Percentiles rank a stretch among this genome's conserved stretches.
phyloP scores from a whole-genome alignment of 2,888 invertebrate genomes.

The Pristionchus entomophagus region DNA sequence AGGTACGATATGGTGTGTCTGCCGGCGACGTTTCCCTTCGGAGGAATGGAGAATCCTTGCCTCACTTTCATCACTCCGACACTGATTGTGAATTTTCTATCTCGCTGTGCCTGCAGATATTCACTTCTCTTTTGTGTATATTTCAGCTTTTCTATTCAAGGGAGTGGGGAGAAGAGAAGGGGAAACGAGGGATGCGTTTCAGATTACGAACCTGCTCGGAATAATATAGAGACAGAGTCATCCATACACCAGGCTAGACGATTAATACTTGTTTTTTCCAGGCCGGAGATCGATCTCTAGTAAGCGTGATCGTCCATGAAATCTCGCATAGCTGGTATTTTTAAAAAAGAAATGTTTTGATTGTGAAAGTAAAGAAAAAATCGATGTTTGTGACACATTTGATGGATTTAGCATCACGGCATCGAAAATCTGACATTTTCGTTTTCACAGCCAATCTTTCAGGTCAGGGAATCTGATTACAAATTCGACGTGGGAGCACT shows the following conservation, averaged over 20 bases:
- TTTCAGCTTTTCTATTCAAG: constrained; percentile 80
- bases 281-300: constrained; percentile 92
- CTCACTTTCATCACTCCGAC: constrained; percentile 95
- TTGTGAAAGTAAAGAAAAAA: too few species aligned
- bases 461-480: constrained; percentile 96
- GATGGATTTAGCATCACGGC: too few species aligned
- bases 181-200: background rate
- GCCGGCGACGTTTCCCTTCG: constrained; percentile 93
- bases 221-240: too few species aligned
- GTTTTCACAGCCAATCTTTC: too few species aligned
- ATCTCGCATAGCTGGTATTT: constrained; percentile 95
- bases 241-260: too few species aligned
- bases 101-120: too few species aligned
- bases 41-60: constrained; percentile 98
- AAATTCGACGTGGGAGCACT: constrained; percentile 92
- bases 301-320: constrained; percentile 93
- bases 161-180: background rate
- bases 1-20: constrained; percentile 82
- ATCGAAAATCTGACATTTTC: too few species aligned
- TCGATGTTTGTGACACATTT: too few species aligned
- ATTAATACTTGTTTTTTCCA: constrained; percentile 80
- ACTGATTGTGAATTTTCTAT: constrained; percentile 81
- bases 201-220: background rate
- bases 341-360: too few species aligned
- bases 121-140: too few species aligned